Base-by-base conservation (phyloP, 1,140 invertebrate genomes). In the Coelopa frigida region DNA sequence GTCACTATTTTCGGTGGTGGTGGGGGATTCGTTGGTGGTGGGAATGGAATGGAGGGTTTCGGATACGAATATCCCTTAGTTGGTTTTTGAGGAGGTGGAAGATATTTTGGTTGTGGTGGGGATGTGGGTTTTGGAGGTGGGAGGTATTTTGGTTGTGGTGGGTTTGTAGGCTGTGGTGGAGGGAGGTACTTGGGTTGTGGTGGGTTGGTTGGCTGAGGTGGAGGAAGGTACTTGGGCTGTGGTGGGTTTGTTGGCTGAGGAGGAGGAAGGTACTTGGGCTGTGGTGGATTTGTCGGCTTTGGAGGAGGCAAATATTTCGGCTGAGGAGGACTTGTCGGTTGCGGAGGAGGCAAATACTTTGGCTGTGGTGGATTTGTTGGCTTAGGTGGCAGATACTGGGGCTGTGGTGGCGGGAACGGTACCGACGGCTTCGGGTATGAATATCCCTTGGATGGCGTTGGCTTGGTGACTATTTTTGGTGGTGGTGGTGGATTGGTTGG, bases 341-440 rank as follows among this genome's bases (percentile, higher is more conserved):
- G n/a, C n/a, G n/a, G n/a, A n/a, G n/a, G n/a, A n/a, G n/a, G n/a
- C n/a, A n/a, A n/a, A n/a, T n/a, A n/a, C n/a, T n/a, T n/a, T n/a
- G n/a, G n/a, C n/a, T 32, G 36, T 17, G 31, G 26, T n/a, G 17
- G 22, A 23, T 15, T 48, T 6, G 45, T 49, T 7, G 50, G 53
- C 31, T n/a, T n/a, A n/a, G n/a, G n/a, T n/a, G n/a, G n/a, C n/a
- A n/a, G n/a, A n/a, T n/a, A 57, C 38, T 22, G 47, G 52, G 27
- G 60, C 58, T 17, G 61, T 56, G 18, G 53, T 42, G 1, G 35
- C 42, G 4, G 61, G 61, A 18, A 53, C 60, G 0, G n/a, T n/a
- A n/a, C n/a, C n/a, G n/a, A n/a, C n/a, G n/a, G n/a, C n/a, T n/a
- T n/a, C n/a, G 61, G 56, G 20, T 63, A 63, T 8, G 40, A 36